Evolutionary conservation across 2,113 vertebrate species (phyloP), one percentile per base, ranked within the genome.

Genomic region (Cynopterus brachyotis): DNA sequence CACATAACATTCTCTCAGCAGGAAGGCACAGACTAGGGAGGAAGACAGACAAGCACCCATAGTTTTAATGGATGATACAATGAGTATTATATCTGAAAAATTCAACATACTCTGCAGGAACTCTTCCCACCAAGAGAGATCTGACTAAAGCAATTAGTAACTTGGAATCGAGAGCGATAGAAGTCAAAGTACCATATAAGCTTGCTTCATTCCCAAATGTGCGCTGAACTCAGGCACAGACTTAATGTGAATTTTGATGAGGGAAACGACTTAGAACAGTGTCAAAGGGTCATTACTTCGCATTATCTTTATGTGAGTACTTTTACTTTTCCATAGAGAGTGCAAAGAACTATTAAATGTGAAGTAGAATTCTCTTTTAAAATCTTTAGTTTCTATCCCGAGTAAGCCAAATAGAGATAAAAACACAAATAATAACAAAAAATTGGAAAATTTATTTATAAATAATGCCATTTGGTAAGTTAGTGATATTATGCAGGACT

Each of bases 231-330:
- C 53, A 91, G 40, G 35, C 37, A 76, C 4, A 50, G 28, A 53
- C 24, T 70, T 47, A 40, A 81, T 59, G 32, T 78, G 80, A 59
- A 69, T 37, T 69, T 28, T 35, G 75, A 88, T 35, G 24, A 91
- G 10, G 32, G 42, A 91, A 83, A 88, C 69, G 84, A 73, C 70
- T 59, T 67, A 73, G 22, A 93, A 66, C 5, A 28, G 37, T 62
- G 81, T 67, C 50, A 90, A 84, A 92, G 81, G 26, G 42, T 85
- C 72, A 78, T 89, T 92, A 95, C 24, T 57, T 91, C 47, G 84
- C 16, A 67, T 22, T 78, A 37, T 47, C 75, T 85, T 88, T 85
- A 66, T 35, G 24, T 30, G 80, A 73, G 47, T 60, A 73, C 59
- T 72, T 88, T 89, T 75, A 86, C 30, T 78, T 67, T 85, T 45